phyloP scores from a whole-genome alignment of 2,797 vertebrate genomes.

The Cheirogaleus major region DNA sequence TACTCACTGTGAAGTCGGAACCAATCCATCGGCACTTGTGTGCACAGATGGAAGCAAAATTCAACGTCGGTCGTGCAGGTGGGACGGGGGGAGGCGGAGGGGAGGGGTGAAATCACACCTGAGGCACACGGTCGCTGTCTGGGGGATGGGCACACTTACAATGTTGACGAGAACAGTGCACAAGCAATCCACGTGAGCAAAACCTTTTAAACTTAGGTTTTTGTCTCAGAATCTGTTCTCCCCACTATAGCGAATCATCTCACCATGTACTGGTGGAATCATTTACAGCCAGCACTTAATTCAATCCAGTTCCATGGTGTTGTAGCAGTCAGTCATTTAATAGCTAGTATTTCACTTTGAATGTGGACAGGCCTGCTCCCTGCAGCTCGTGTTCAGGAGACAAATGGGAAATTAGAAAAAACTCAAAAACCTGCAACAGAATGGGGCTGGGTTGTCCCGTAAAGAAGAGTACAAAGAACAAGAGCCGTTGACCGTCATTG shows the following conservation, averaged over 20 bases:
- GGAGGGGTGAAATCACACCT: too few species aligned
- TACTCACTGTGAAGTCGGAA: too few species aligned
- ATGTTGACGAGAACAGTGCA: too few species aligned
- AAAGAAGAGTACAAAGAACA: not conserved
- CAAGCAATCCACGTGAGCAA: too few species aligned
- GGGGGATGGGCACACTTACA: too few species aligned
- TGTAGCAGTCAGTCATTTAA: not conserved
- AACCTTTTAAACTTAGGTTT: too few species aligned
- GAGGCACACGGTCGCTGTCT: too few species aligned
- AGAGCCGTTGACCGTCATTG: too few species aligned
- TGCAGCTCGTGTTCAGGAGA: not conserved
- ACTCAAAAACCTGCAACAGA: not conserved
- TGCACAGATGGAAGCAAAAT: too few species aligned
- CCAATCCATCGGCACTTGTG: too few species aligned
- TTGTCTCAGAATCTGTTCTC: not conserved
- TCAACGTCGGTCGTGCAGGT: too few species aligned
- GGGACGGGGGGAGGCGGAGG: too few species aligned
- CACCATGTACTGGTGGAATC: not conserved
- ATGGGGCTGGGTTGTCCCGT: not conserved
- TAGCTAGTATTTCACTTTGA: not conserved
- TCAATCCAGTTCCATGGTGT: not conserved
- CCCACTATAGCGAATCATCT: not conserved
- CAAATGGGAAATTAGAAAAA: not conserved
- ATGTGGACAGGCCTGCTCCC: not conserved
- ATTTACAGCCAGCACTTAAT: not conserved